A percentile compares a stretch with the other conserved stretches of the same genome.
Evolutionary conservation across 2,113 vertebrate species (phyloP).

Genomic region (Rhagologus leucostigma): DNA sequence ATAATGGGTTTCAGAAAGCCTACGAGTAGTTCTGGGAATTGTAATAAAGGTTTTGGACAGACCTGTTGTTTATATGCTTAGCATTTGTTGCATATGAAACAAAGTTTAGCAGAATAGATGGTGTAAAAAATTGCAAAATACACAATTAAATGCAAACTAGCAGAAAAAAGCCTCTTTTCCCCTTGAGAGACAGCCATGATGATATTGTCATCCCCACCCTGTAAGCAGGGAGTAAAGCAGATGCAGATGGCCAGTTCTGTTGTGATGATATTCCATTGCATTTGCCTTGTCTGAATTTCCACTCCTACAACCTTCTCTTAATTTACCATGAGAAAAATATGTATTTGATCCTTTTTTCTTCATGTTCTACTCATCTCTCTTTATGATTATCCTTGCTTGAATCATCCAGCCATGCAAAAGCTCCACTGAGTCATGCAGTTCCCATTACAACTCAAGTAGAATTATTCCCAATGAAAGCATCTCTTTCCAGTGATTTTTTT

Average conservation of each 20-base stretch:
- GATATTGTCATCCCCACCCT: not conserved
- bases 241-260: not conserved
- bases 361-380: conserved; percentile 5
- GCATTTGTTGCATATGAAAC: conserved; percentile 71
- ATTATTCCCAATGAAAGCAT: conserved; percentile 20
- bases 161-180: not conserved
- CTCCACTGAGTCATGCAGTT: conserved; percentile 21
- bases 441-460: conserved; percentile 2
- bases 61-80: conserved; percentile 62
- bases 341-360: not conserved
- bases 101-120: conserved; percentile 52
- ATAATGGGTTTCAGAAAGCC: conserved; percentile 76
- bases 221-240: not conserved
- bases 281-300: not conserved
- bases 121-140: conserved; percentile 61
- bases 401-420: conserved; percentile 36
- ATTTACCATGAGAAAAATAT: conserved; percentile 20
- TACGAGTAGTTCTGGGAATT: conserved; percentile 67
- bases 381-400: conserved; percentile 36
- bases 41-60: conserved; percentile 68
- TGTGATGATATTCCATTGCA: not conserved
- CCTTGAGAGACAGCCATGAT: not conserved
- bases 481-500: not conserved
- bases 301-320: not conserved
- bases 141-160: conserved; percentile 53